Evolutionary conservation across 35 echinoderm and acorn worm genomes (phyloP).

Genomic region (Chiridota heheva): DNA sequence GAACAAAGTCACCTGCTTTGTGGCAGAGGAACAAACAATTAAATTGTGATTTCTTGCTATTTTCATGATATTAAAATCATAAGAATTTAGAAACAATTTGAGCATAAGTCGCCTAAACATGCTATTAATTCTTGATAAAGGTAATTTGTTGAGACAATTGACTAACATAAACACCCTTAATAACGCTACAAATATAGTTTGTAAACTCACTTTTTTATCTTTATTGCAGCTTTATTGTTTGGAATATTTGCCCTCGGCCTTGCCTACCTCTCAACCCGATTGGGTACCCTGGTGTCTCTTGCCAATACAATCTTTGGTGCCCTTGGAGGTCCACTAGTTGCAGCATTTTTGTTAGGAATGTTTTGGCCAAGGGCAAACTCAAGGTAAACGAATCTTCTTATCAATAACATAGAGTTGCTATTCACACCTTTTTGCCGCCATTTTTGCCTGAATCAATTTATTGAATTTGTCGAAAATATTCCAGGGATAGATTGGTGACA

Average conservation of each 20-base stretch:
- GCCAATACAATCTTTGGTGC: slow-evolving; percentile 74
- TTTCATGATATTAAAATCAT: too few relatives aligned
- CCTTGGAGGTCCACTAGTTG: slow-evolving; percentile 54
- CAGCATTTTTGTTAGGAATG: slow-evolving; percentile 59
- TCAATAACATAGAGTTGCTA: neutral
- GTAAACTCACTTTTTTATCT: neutral
- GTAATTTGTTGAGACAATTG: neutral
- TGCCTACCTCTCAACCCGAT: slow-evolving; percentile 34
- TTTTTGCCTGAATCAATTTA: neutral
- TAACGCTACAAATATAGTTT: neutral
- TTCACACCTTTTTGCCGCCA: neutral
- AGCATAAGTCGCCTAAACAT: too few relatives aligned
- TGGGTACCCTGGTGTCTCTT: slow-evolving; percentile 56
- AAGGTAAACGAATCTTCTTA: slow-evolving; percentile 29
- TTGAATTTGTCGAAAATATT: neutral
- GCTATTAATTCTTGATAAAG: neutral
- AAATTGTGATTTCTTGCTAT: too few relatives aligned
- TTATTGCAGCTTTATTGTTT: slow-evolving; percentile 47
- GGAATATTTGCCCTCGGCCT: slow-evolving; percentile 30
- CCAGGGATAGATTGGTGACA: slow-evolving; percentile 1
- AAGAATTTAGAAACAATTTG: too few relatives aligned
- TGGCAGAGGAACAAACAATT: too few relatives aligned
- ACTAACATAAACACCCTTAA: neutral
- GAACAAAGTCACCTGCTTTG: too few relatives aligned
- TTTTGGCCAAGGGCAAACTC: slow-evolving; percentile 56